These are phyloP conservation scores for Solenodon paradoxus DNA, from an alignment of 2,113 vertebrate genomes.

Conservation along the genomic window DNA sequence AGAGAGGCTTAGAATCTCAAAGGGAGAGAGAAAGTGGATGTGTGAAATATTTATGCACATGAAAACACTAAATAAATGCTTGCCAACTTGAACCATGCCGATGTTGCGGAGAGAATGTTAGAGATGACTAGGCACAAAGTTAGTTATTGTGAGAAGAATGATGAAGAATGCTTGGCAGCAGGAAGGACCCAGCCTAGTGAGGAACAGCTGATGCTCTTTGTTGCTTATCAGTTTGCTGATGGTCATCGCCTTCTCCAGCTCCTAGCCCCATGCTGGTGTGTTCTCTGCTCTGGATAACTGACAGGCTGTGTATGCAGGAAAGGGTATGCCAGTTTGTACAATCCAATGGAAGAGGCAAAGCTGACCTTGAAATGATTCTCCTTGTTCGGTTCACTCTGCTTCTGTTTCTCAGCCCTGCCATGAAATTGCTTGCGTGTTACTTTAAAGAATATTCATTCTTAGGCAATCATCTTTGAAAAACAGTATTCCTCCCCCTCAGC, in stretches of 20 bases:
- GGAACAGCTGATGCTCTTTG: neutral
- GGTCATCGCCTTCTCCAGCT: neutral
- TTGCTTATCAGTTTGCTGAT: neutral
- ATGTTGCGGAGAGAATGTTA: neutral
- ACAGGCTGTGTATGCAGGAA: neutral
- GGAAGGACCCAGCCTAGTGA: neutral
- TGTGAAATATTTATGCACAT: neutral
- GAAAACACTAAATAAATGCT: neutral
- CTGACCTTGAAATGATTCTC: neutral
- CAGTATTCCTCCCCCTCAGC: neutral
- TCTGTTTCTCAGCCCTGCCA: neutral
- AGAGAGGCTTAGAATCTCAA: neutral
- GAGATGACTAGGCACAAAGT: neutral
- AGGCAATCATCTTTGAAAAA: neutral
- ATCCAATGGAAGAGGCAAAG: neutral
- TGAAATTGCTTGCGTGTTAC: neutral
- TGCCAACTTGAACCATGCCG: neutral
- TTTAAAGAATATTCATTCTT: slow-evolving; percentile 10
- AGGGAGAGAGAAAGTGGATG: neutral
- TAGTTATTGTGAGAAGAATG: neutral
- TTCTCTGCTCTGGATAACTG: neutral
- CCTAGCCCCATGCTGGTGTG: neutral
- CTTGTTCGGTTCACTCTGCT: neutral
- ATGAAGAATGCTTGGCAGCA: neutral
- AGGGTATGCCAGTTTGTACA: neutral